Evolutionary conservation across 2,888 invertebrate genomes (phyloP).

Genomic region (Mylabris sibirica): DNA sequence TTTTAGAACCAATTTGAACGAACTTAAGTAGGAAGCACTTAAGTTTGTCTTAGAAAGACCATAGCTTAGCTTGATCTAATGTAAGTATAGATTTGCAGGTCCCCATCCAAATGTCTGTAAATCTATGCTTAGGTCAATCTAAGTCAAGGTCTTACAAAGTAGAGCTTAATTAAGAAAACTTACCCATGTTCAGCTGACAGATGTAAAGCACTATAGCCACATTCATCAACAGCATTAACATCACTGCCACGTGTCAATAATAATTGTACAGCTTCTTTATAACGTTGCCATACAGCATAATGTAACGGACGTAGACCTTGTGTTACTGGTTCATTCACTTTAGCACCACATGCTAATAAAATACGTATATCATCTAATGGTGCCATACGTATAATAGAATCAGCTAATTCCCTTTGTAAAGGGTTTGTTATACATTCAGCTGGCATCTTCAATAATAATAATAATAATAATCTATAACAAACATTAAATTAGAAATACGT

Average conservation of each 20-base stretch:
- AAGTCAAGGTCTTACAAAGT: no score
- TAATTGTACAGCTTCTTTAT: constrained; percentile 80
- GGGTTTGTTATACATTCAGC: constrained; percentile 78
- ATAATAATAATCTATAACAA: not conserved
- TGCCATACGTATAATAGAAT: constrained; percentile 88
- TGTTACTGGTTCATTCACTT: constrained; percentile 80
- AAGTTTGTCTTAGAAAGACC: no score
- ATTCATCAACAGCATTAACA: constrained; percentile 84
- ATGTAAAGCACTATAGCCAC: constrained; percentile 91
- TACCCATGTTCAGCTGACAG: constrained; percentile 89
- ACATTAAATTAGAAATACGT: not conserved
- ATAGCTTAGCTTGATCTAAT: no score
- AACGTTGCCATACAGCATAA: constrained; percentile 90
- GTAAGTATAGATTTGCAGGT: no score
- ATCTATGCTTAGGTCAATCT: no score
- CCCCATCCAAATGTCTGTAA: no score
- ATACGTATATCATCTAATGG: constrained; percentile 87
- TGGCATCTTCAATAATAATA: constrained; percentile 72
- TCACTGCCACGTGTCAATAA: constrained; percentile 83
- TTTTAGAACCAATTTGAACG: no score
- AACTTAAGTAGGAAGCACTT: no score
- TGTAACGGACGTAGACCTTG: constrained; percentile 89
- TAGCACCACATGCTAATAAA: constrained; percentile 85
- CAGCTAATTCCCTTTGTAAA: constrained; percentile 85
- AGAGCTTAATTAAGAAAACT: constrained; percentile 42